Evolutionary conservation across 2,113 vertebrate species (phyloP).

Genomic region (Cephalopholis sonnerati): DNA sequence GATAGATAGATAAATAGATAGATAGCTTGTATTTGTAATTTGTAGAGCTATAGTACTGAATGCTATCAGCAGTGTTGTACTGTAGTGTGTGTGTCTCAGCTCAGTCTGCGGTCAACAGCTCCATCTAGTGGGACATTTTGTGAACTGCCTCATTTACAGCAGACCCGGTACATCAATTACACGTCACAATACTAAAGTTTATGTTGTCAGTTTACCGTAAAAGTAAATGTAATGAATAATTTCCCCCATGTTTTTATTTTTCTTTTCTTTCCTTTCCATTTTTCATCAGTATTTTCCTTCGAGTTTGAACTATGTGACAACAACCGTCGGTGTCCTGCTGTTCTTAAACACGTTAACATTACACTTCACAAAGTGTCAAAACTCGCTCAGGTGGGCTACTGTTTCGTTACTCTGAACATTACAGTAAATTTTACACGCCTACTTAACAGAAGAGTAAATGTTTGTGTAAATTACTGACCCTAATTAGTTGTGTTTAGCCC

Average conservation of each 20-base stretch:
- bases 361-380: background rate
- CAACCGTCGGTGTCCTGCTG: background rate
- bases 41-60: background rate
- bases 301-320: background rate
- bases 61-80: background rate
- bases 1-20: too few species aligned
- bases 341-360: background rate
- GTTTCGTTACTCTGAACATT: background rate
- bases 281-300: too few species aligned
- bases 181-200: background rate
- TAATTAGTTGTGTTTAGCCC: background rate
- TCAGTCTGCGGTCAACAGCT: conserved; percentile 13
- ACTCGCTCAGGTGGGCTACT: background rate
- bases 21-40: too few species aligned
- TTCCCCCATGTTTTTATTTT: background rate
- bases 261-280: background rate
- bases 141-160: background rate
- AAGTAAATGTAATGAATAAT: background rate
- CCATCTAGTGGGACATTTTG: conserved; percentile 49
- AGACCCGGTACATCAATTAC: background rate
- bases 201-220: background rate
- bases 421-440: rapidly evolving
- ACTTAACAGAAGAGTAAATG: too few species aligned
- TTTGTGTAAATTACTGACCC: background rate
- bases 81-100: background rate